Evolutionary conservation across 2,888 invertebrate genomes (phyloP), one percentile per base, ranked within the genome.

Genomic region (Eristalis intricaria): DNA sequence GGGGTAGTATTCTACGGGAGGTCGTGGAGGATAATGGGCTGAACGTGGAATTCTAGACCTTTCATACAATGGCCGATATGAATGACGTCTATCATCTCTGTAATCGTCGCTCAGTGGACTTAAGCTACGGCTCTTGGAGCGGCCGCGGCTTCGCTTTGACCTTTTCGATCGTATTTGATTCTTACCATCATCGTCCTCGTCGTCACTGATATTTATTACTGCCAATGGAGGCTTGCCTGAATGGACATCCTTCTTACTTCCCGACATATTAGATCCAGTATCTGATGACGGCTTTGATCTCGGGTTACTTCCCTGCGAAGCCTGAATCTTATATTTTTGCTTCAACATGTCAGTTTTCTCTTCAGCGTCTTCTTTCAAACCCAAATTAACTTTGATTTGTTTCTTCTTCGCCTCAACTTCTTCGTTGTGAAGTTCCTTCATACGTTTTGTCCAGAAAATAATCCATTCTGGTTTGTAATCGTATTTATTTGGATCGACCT

Each of bases 391-490:
- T 90, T 96, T 95, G 10, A 97, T 94, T 88, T 96, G 97, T 73
- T 95, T 94, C 88, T 96, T 95, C 80, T 95, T 94, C 19, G 94
- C 93, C 76, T 95, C 95, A 4, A 97, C 91, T 90, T 97, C 96
- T 15, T 95, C 95, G 35, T 95, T 94, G 90, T 97, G 96, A 8
- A 98, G 92, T 89, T 97, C 97, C 76, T 96, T 95, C 96, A 97
- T 96, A 13, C 97, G 95, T 82, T 95, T 95, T 90, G 96, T 97
- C 98, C 98, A 98, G 92, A 95, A 97, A 70, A 95, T 93, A 73
- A 97, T 97, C 98, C 98, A 98, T 90, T 98, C 98, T 0, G 97
- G 96, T 90, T 97, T 97, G 91, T 97, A 98, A 91, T 98, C 97
- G 91, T 97, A 95, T 88, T 95, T 96, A 40, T 95, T 94, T 0